Percentiles rank a stretch among this genome's conserved stretches.
Conservation (phyloP, 2,797 vertebrate genomes). For the Molossus molossus region DNA sequence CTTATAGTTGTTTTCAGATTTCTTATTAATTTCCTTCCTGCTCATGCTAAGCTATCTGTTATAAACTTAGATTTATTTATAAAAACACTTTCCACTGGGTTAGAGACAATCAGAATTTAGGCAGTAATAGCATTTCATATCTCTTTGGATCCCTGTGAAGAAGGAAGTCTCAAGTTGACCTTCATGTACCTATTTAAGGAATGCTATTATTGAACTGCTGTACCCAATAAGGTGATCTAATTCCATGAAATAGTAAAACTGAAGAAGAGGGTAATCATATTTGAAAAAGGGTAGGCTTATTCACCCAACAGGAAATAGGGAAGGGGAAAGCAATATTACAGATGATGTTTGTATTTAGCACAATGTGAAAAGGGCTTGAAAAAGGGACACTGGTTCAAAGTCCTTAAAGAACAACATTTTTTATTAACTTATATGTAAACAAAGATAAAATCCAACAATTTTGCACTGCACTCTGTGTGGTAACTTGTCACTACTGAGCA, state of each 20-base stretch:
- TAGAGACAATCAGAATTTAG: slow-evolving; percentile 73
- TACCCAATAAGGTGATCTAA: slow-evolving; percentile 74
- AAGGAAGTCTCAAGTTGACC: slow-evolving; percentile 80
- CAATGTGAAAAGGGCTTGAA: not conserved
- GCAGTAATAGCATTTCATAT: slow-evolving; percentile 58
- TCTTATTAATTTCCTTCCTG: slow-evolving; percentile 60
- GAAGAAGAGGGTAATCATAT: slow-evolving; percentile 79
- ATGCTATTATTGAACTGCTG: slow-evolving; percentile 78
- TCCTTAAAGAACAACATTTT: not conserved
- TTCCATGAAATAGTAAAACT: slow-evolving; percentile 74
- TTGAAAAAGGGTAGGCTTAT: slow-evolving; percentile 78
- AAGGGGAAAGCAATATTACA: slow-evolving; percentile 51
- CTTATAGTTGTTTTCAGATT: slow-evolving; percentile 56
- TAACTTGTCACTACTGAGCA: not conserved
- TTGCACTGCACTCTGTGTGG: not conserved
- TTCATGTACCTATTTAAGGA: slow-evolving; percentile 80
- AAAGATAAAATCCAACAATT: not conserved
- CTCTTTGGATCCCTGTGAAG: slow-evolving; percentile 68
- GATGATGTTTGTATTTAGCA: slow-evolving; percentile 68
- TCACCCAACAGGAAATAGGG: slow-evolving; percentile 74
- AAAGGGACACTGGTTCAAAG: slow-evolving; percentile 7
- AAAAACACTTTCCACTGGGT: slow-evolving; percentile 68
- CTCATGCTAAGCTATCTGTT: slow-evolving; percentile 64
- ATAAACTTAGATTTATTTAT: slow-evolving; percentile 75
- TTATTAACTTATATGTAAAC: slow-evolving; percentile 63